These are phyloP conservation scores for Pherbina coryleti DNA, from an alignment of 2,888 invertebrate genomes.

Conservation along the genomic window DNA sequence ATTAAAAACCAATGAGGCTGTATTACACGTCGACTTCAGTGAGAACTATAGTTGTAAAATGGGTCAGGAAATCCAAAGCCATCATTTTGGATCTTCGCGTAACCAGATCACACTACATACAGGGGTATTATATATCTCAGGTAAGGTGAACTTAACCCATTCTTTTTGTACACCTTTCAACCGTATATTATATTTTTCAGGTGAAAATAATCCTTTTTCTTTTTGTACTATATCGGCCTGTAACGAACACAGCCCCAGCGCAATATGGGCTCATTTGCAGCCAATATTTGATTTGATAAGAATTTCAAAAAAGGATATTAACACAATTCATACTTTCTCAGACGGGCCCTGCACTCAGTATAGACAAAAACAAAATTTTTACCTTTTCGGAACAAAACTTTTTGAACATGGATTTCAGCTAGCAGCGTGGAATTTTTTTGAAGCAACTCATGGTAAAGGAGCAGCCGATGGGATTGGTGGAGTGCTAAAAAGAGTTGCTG, in stretches of 20 bases:
- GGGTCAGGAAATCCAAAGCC: too few species aligned
- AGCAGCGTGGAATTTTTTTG: constrained; percentile 14
- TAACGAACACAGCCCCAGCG: constrained; percentile 34
- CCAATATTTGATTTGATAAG: constrained; percentile 37
- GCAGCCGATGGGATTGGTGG: constrained; percentile 24
- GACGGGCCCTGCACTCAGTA: constrained; percentile 18
- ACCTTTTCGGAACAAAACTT: constrained; percentile 30
- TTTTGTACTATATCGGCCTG: constrained; percentile 31
- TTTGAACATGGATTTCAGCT: background rate
- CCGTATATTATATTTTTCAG: too few species aligned
- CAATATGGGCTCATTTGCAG: constrained; percentile 37
- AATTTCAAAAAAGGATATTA: constrained; percentile 26
- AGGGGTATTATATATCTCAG: too few species aligned
- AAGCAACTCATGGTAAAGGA: constrained; percentile 24
- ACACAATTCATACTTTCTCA: constrained; percentile 19
- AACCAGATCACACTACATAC: too few species aligned
- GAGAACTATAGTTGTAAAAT: too few species aligned
- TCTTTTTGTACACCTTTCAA: too few species aligned
- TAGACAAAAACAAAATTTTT: constrained; percentile 23
- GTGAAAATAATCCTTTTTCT: too few species aligned
- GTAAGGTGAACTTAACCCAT: too few species aligned
- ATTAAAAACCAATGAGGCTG: constrained; percentile 21
- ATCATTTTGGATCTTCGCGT: too few species aligned
- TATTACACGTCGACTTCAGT: too few species aligned
- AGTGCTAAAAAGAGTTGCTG: constrained; percentile 28